Base-by-base conservation (phyloP, 2,888 invertebrate species). In the Osedax fenrisi region DNA sequence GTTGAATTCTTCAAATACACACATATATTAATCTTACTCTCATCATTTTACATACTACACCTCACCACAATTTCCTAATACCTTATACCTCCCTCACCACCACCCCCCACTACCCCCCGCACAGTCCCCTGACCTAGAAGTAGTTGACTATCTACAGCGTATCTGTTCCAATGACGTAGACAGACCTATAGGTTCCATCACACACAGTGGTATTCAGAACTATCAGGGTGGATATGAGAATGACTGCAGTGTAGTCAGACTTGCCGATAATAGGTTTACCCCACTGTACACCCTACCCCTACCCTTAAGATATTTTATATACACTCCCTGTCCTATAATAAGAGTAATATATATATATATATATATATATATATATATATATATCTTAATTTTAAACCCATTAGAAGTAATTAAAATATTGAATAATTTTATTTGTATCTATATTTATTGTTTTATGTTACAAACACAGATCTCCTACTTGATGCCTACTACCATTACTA, bases 141-240 rank as follows among this genome's bases (percentile, higher is more conserved):
- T 94, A 0, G 91, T 95, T 0, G 89, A 92, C 74, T 88, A 91
- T 70, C 87, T 97, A 21, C 96, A 97, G 84, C 92, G 91, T 24
- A 73, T 78, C 64, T 97, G 97, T 83, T 94, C 95, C 1, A 96
- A 96, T 83, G 91, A 97, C 84, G 92, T 97, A 5, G 94, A 97
- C 83, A 92, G 94, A 1, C 91, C 94, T 0, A 88, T 93, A 2
- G 95, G 94, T 26, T 90, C 91, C 80, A 92, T 96, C 78, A 92
- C 95, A 77, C 96, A 96, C 84, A 95, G 95, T 0, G 97, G 97
- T 78, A 95, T 97, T 95, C 95, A 96, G 85, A 96, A 97, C 85
- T 87, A 88, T 77, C 88, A 89, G 10, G 97, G 97, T 0, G 97
- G 97, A 17, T 97, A 96, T 83, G 96, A 97, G 86, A 97, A 97